Base-by-base conservation (phyloP, 2,797 vertebrate species). In the Gambusia yucatana region DNA sequence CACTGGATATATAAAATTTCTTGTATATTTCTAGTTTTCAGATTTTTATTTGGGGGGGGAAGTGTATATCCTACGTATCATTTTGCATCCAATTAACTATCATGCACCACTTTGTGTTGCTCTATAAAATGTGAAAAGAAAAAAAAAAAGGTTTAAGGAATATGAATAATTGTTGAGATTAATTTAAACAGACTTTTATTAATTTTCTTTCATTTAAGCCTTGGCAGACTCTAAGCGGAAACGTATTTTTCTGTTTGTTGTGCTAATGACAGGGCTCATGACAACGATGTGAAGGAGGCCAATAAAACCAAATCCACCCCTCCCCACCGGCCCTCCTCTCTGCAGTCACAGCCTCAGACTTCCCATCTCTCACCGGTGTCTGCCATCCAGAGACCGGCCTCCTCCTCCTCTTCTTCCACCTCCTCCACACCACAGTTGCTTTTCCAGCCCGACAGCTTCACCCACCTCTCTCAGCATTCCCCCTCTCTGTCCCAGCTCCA, bases 221-320 rank as follows among this genome's bases (percentile, higher is more conserved):
- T 36, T 17, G 1, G n/a, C 41, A 16, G 36, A 14, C n/a, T 72
- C 1, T n/a, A 6, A 4, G 11, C 10, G 1, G 22, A 11, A 69
- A 69, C 20, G 1, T 52, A 20, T 75, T 48, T 75, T 28, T 47
- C 48, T 52, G 36, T 63, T 59, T 50, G 28, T 52, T 79, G 20
- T 79, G 43, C 39, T 77, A 57, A 57, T 46, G 33, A 72, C 92
- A 98, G 97, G 70, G 96, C 96, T 22, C 96, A 97, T 59, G 96
- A 97, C 88, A 97, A 96, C 30, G 95, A 97, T 0, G 93, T 97
- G 65, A 97, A 97, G 89, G 97, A 97, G 84, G 96, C 96, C 82
- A 95, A 95, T 77, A 95, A 96, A 46, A 92, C 94, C 86, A 97
- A 97, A 93, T 96, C 95, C 57, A 96, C 96, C 50, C 89, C 95